A percentile compares a stretch with the other conserved stretches of the same genome.
Evolutionary conservation across 1,140 invertebrate species (phyloP).

Genomic region (Panonychus citri): DNA sequence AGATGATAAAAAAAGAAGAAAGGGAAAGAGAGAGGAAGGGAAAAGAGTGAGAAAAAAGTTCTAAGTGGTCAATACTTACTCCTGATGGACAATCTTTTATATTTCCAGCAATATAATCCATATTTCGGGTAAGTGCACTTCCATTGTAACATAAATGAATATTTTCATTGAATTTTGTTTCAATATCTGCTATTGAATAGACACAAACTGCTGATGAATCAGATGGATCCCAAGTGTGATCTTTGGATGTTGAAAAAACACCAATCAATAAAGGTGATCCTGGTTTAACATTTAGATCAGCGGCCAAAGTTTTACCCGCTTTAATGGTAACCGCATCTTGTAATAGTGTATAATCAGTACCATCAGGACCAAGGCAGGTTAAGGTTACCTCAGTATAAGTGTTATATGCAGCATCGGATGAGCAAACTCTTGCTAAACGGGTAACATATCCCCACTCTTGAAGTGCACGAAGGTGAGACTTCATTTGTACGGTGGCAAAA

Average conservation of each 20-base stretch:
- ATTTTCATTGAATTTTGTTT: constrained; percentile 78
- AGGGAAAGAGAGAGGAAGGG: neutral
- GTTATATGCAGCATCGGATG: constrained; percentile 76
- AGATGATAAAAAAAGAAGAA: neutral
- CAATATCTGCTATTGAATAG: constrained; percentile 49
- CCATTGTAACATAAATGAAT: constrained; percentile 93
- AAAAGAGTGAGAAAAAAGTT: neutral
- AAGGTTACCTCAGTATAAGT: constrained; percentile 78
- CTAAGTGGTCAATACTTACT: constrained; percentile 23
- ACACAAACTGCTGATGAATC: constrained; percentile 47
- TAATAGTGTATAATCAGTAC: constrained; percentile 54
- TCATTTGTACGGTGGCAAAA: constrained; percentile 80
- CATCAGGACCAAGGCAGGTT: constrained; percentile 42
- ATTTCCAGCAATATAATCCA: constrained; percentile 78
- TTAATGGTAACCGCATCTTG: constrained; percentile 64
- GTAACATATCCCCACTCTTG: constrained; percentile 78
- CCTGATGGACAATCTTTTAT: constrained; percentile 64
- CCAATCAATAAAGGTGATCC: constrained; percentile 54
- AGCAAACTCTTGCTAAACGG: constrained; percentile 67
- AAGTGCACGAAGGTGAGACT: constrained; percentile 50
- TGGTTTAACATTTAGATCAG: constrained; percentile 39
- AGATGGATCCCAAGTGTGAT: constrained; percentile 49
- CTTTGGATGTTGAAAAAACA: constrained; percentile 56
- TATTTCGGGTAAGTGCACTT: constrained; percentile 63
- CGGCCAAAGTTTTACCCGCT: constrained; percentile 62